Base-by-base conservation (phyloP, 53 echinoderm and acorn worm species). In the Crossaster papposus region DNA sequence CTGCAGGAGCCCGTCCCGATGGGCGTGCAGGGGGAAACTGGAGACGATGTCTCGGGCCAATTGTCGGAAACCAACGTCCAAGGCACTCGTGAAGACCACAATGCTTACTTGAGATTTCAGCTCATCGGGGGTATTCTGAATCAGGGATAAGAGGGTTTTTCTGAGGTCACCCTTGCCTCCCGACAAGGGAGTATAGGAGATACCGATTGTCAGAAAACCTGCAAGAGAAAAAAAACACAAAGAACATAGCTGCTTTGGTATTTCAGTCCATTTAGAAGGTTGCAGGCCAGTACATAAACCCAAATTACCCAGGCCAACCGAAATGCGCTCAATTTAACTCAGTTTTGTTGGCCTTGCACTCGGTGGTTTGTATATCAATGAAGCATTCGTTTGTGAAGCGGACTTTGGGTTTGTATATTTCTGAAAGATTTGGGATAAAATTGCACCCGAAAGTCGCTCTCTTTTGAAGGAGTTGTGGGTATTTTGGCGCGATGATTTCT, bases 121-220 rank as follows among this genome's bases (percentile, higher is more conserved):
- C 7, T 20, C 17, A 31, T 20, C n/a, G 35, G 30, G 80, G 30
- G 22, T 54, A 31, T 55, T 55, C 30, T 80, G 24, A 23, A 80
- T 54, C 18, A 80, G 55, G 30, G 50, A 50, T 80, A 32, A 15
- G 4, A 80, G 33, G 33, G 80, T 80, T 17, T 30, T n/a, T 54
- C 28, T 80, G 30, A 80, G 58, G 28, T 54, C 17, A 15, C 31
- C 30, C 58, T 55, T 24, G 14, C 80, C 80, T 11, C 6, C 32
- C 18, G 55, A 20, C 30, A 1, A 58, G 20, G 80, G 30, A 11
- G 80, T 14, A 20, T 36, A 18, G 18, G 34, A 31, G 12, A 80
- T 80, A 17, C 80, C 80, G 58, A 80, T 80, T 50, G 80, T 80
- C 17, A 80, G 80, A 55, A 80, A 80, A 30, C 80, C 80, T 80